phyloP scores from a whole-genome alignment of 2,113 vertebrate genomes.

The Aegypius monachus region DNA sequence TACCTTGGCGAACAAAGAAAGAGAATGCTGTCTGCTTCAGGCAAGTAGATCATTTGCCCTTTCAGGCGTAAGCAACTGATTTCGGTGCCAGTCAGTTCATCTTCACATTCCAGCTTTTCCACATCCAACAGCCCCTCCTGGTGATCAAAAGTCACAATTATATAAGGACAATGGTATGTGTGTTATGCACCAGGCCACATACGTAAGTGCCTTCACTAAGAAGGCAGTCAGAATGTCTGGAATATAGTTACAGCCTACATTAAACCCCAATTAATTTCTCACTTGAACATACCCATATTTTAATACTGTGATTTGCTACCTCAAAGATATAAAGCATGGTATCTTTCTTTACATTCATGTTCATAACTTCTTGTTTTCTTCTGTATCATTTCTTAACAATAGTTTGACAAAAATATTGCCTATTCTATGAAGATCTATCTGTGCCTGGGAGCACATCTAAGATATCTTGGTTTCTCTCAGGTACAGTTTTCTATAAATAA shows the following conservation, averaged over 20 bases:
- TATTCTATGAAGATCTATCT: neutral
- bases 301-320: neutral
- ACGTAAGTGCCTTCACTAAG: neutral
- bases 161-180: neutral
- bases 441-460: neutral
- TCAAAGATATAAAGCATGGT: neutral
- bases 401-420: neutral
- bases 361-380: neutral
- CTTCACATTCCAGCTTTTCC: conserved; percentile 92
- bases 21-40: conserved; percentile 98
- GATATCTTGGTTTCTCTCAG: neutral
- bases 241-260: neutral
- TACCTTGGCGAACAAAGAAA: conserved; percentile 99
- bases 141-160: neutral
- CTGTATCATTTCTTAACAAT: neutral
- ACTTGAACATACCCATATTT: neutral
- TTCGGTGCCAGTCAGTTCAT: conserved; percentile 95
- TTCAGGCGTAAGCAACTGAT: conserved; percentile 96
- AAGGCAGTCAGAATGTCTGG: neutral
- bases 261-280: neutral
- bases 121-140: conserved; percentile 96
- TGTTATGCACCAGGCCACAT: neutral
- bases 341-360: neutral
- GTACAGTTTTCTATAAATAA: neutral
- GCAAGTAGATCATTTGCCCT: conserved; percentile 98